phyloP scores from a whole-genome alignment of 2,113 vertebrate genomes.

The Tragelaphus scriptus region DNA sequence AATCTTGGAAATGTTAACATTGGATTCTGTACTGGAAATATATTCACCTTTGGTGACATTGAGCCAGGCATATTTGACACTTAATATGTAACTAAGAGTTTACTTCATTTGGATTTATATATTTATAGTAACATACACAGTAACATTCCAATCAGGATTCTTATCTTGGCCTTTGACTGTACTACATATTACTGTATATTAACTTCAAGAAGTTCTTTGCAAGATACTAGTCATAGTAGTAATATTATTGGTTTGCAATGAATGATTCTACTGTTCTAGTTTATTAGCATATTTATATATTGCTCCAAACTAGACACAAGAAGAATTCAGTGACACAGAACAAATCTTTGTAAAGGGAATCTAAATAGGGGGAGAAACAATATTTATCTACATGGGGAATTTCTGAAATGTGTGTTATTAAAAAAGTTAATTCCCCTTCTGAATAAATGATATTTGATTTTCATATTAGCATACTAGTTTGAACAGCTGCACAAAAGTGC shows the following conservation, averaged over 20 bases:
- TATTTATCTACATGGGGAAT: conserved; percentile 44
- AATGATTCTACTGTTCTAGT: background rate
- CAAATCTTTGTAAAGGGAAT: conserved; percentile 44
- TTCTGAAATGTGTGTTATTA: conserved; percentile 56
- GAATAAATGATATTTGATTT: conserved; percentile 62
- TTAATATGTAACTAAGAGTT: background rate
- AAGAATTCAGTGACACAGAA: conserved; percentile 47
- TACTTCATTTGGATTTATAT: background rate
- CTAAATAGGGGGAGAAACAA: conserved; percentile 1
- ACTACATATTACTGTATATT: background rate
- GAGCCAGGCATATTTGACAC: background rate
- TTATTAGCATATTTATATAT: conserved; percentile 32
- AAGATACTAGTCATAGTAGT: background rate
- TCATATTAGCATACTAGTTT: conserved; percentile 49
- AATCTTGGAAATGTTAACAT: background rate
- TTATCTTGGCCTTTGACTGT: background rate
- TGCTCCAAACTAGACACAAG: background rate
- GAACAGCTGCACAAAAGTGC: conserved; percentile 46
- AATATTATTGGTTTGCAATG: background rate
- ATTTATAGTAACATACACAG: background rate
- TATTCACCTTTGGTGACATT: background rate
- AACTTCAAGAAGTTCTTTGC: background rate
- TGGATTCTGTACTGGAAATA: conserved; percentile 3
- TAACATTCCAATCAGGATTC: background rate
- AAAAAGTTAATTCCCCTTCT: conserved; percentile 50